Percentiles rank a stretch among this genome's conserved stretches.
Conservation (phyloP, 2,113 vertebrate genomes). For the Siniperca chuatsi region DNA sequence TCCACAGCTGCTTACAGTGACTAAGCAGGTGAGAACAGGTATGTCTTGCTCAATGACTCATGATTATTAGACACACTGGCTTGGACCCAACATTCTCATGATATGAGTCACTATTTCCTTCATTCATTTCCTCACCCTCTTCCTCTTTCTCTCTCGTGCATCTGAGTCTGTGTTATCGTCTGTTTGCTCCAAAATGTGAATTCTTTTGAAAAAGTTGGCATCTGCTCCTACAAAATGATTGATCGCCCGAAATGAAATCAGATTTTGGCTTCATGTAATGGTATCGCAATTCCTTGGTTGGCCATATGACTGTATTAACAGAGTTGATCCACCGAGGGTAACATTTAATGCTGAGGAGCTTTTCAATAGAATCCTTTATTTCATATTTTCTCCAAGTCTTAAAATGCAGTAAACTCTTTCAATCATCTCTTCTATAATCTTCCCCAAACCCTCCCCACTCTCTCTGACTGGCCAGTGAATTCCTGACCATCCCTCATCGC, state of each 20-base stretch:
- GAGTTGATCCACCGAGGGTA: neutral
- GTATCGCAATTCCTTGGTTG: neutral
- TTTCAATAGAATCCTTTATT: constrained; percentile 3
- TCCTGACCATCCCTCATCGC: constrained; percentile 64
- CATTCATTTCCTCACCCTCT: constrained; percentile 10
- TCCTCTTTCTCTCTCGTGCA: neutral
- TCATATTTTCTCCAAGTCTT: constrained; percentile 23
- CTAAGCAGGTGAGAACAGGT: constrained; percentile 35
- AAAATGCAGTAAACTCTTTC: constrained; percentile 46
- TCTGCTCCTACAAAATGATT: neutral
- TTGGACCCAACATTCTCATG: neutral
- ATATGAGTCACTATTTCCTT: constrained; percentile 18
- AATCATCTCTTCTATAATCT: constrained; percentile 58
- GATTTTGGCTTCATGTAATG: neutral
- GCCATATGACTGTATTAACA: neutral
- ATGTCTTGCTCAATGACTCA: constrained; percentile 14
- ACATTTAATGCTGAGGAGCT: neutral
- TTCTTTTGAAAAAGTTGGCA: neutral
- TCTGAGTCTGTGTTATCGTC: neutral
- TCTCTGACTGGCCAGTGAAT: constrained; percentile 32
- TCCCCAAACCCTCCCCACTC: neutral
- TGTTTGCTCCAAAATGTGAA: neutral
- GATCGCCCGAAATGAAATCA: neutral
- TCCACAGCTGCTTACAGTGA: constrained; percentile 12
- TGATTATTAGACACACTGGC: constrained; percentile 17